Percentiles rank a stretch among this genome's conserved stretches.
These are phyloP conservation scores for Chunga burmeisteri DNA, from an alignment of 2,113 vertebrate species.

Conservation along the genomic window DNA sequence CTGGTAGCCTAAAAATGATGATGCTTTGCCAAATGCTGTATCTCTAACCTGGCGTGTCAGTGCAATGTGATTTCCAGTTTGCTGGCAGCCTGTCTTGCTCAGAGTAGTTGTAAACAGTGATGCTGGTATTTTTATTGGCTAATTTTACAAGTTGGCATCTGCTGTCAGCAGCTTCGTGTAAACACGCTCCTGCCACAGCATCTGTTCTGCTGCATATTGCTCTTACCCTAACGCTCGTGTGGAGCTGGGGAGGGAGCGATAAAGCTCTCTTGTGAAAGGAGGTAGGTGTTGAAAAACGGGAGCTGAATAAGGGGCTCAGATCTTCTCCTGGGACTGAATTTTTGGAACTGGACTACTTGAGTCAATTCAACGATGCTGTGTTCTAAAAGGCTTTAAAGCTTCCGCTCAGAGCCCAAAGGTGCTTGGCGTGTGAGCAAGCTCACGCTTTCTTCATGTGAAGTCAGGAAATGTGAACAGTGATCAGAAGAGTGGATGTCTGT, in stretches of 20 bases:
- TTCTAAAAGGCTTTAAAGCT: not conserved
- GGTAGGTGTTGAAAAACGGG: slow-evolving; percentile 27
- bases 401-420: not conserved
- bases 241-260: slow-evolving; percentile 46
- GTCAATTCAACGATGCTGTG: not conserved
- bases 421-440: not conserved
- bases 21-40: not conserved
- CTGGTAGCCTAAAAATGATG: not conserved
- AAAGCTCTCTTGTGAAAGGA: slow-evolving; percentile 35
- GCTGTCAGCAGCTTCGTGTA: slow-evolving; percentile 66
- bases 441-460: not conserved
- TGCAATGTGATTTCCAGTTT: slow-evolving; percentile 6
- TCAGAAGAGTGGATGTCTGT: not conserved
- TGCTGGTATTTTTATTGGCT: slow-evolving; percentile 63
- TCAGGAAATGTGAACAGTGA: not conserved
- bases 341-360: not conserved
- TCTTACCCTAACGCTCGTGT: slow-evolving; percentile 26
- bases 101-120: slow-evolving; percentile 48
- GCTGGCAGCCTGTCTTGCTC: slow-evolving; percentile 13
- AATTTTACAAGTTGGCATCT: slow-evolving; percentile 68
- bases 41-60: not conserved
- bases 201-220: slow-evolving; percentile 67
- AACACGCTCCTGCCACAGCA: slow-evolving; percentile 69
- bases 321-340: not conserved
- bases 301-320: not conserved